These are phyloP conservation scores for Leptinotarsa peninsularis DNA, from an alignment of 2,888 invertebrate genomes.

Conservation along the genomic window DNA sequence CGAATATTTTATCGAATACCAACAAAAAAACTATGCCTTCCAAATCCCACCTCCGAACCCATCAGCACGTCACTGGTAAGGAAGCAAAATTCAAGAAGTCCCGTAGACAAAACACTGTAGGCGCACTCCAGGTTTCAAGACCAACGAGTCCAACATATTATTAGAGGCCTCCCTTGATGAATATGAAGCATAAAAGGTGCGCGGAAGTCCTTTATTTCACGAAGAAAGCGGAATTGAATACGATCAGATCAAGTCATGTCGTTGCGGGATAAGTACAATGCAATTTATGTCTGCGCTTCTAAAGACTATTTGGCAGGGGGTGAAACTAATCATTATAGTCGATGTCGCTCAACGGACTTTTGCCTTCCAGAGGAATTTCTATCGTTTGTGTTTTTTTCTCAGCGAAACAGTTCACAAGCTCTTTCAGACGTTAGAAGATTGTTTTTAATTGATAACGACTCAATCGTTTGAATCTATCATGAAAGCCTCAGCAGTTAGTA, in stretches of 20 bases:
- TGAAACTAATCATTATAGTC: constrained; percentile 58
- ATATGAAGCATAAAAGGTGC: constrained; percentile 63
- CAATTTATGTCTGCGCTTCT: constrained; percentile 48
- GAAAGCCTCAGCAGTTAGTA: too few species aligned
- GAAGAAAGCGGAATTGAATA: constrained; percentile 63
- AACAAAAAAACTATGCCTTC: too few species aligned
- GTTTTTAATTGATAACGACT: neutral
- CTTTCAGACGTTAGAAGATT: neutral
- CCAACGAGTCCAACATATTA: constrained; percentile 62
- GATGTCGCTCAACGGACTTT: constrained; percentile 57
- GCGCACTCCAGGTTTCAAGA: constrained; percentile 60
- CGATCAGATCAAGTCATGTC: constrained; percentile 65
- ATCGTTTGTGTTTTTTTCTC: constrained; percentile 21
- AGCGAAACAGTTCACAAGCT: neutral
- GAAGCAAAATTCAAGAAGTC: constrained; percentile 52
- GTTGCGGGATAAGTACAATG: constrained; percentile 58
- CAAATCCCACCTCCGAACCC: neutral
- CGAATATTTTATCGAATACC: too few species aligned
- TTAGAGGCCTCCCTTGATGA: constrained; percentile 64
- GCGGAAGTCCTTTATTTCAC: constrained; percentile 64
- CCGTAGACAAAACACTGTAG: constrained; percentile 60
- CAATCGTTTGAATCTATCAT: too few species aligned
- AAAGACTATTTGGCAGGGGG: constrained; percentile 54
- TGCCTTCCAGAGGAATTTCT: constrained; percentile 31
- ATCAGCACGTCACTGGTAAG: constrained; percentile 25